Conservation (phyloP, 1,140 invertebrate species). For the Gonatopus flavifemur region DNA sequence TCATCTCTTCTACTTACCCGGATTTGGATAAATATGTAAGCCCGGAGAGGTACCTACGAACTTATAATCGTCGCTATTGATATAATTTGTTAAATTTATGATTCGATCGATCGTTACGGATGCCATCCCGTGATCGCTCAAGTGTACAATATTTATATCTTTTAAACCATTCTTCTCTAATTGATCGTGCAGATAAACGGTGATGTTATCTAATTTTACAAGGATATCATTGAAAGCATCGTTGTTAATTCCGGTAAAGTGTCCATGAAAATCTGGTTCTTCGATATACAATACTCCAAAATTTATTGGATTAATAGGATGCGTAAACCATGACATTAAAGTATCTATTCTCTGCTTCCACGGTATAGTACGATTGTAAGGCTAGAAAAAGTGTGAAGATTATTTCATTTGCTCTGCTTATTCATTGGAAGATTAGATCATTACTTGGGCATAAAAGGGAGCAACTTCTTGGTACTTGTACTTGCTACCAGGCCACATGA, state of each 20-base stretch:
- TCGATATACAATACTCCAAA: slow-evolving; percentile 73
- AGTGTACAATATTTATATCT: slow-evolving; percentile 69
- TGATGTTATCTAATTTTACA: slow-evolving; percentile 60
- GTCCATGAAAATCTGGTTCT: slow-evolving; percentile 68
- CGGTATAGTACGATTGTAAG: slow-evolving; percentile 56
- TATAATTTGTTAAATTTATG: slow-evolving; percentile 63
- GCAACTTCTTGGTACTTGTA: slow-evolving; percentile 54
- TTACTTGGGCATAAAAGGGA: slow-evolving; percentile 45
- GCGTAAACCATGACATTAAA: slow-evolving; percentile 68
- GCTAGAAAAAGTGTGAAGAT: slow-evolving; percentile 44
- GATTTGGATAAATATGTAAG: slow-evolving; percentile 61
- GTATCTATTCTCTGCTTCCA: slow-evolving; percentile 64
- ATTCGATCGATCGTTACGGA: slow-evolving; percentile 56
- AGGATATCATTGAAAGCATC: slow-evolving; percentile 57
- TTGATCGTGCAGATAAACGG: slow-evolving; percentile 62
- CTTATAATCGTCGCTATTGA: slow-evolving; percentile 57
- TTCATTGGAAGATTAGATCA: not conserved
- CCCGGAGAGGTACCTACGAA: slow-evolving; percentile 53
- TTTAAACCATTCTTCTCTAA: slow-evolving; percentile 55
- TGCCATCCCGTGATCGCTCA: slow-evolving; percentile 78
- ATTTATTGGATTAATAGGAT: slow-evolving; percentile 62
- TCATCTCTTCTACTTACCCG: slow-evolving; percentile 52
- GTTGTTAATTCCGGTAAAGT: slow-evolving; percentile 57
- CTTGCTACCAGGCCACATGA: slow-evolving; percentile 67
- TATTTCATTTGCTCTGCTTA: slow-evolving; percentile 1